Percentiles rank a stretch among this genome's conserved stretches.
phyloP scores from a whole-genome alignment of 2,797 vertebrate species.

The Leuciscus waleckii region DNA sequence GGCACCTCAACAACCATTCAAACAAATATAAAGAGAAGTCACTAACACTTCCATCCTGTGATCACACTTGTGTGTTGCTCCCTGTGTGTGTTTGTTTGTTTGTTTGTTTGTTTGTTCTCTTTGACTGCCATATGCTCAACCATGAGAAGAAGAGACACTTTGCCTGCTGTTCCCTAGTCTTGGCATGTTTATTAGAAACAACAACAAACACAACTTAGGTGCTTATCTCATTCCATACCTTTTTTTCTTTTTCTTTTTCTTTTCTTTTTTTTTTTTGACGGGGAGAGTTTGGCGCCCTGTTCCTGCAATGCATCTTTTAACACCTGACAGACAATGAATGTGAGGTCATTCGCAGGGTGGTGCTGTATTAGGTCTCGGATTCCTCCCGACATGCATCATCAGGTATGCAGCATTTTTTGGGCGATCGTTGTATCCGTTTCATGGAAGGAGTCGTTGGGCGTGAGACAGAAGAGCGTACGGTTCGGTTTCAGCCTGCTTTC shows the following conservation, averaged over 20 bases:
- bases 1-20: constrained; percentile 22
- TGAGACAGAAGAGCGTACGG: constrained; percentile 18
- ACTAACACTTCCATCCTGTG: constrained; percentile 63
- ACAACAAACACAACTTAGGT: constrained; percentile 67
- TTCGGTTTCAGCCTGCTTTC: constrained; percentile 50
- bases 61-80: constrained; percentile 58
- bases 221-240: constrained; percentile 20
- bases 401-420: constrained; percentile 44
- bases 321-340: constrained; percentile 51
- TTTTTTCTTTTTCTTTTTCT: constrained; percentile 1
- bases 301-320: constrained; percentile 34
- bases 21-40: constrained; percentile 49
- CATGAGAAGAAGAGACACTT: constrained; percentile 66
- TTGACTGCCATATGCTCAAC: constrained; percentile 72
- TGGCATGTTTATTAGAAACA: constrained; percentile 71
- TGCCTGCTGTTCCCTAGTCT: constrained; percentile 77
- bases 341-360: constrained; percentile 36
- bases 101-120: constrained; percentile 70
- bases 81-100: constrained; percentile 74
- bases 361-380: constrained; percentile 48
- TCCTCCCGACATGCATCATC: constrained; percentile 44
- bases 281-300: not conserved
- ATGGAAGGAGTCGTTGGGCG: constrained; percentile 32
- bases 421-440: constrained; percentile 40
- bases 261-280: not conserved